Conservation (phyloP, 2,888 invertebrate genomes). For the Clanis bilineata region DNA sequence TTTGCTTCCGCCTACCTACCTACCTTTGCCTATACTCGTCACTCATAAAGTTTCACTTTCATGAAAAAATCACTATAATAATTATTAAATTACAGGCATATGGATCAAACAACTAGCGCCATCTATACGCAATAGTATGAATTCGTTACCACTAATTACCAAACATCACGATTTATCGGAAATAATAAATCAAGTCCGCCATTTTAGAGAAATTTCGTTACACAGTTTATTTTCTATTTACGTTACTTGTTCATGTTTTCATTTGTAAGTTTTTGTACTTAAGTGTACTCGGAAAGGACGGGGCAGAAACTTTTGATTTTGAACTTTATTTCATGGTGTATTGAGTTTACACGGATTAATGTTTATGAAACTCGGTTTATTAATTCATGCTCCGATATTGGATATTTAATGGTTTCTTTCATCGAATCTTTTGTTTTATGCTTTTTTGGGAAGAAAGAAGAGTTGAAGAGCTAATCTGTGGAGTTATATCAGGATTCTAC, state of each 20-base stretch:
- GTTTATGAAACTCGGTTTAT: neutral
- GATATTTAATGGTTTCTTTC: neutral
- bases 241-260: slow-evolving; percentile 32
- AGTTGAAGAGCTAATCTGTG: too few species aligned
- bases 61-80: too few species aligned
- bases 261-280: slow-evolving; percentile 25
- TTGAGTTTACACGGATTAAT: neutral
- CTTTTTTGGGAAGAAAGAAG: neutral
- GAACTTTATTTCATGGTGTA: slow-evolving; percentile 12
- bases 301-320: neutral
- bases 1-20: too few species aligned
- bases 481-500: too few species aligned
- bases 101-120: neutral
- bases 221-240: slow-evolving; percentile 32
- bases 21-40: too few species aligned
- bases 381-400: neutral
- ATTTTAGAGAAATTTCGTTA: slow-evolving; percentile 28
- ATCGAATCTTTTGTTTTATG: neutral
- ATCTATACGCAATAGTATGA: neutral
- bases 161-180: slow-evolving; percentile 8
- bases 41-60: too few species aligned
- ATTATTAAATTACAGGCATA: neutral
- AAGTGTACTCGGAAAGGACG: neutral
- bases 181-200: slow-evolving; percentile 1
- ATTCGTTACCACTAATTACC: neutral